Base-by-base conservation (phyloP, 2,888 invertebrate genomes). In the Koerneria pararmatus region DNA sequence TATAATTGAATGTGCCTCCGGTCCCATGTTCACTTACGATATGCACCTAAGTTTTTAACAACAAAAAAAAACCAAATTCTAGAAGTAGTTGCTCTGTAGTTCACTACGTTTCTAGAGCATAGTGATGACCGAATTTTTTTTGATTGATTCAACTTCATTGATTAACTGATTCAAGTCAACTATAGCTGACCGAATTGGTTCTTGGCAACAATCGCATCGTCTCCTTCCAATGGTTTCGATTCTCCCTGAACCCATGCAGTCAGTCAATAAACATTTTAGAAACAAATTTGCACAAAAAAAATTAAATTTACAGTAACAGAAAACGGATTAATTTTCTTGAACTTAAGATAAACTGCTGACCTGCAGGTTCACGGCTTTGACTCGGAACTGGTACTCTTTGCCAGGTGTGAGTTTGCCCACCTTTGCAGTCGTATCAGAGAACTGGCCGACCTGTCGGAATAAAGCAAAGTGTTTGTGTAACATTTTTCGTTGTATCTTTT, bases 371-470 rank as follows among this genome's bases (percentile, higher is more conserved):
- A 87, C 85, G 3, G 87, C 87, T 69, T 84, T 85, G 11, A 87
- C 86, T 35, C 87, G 82, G 85, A 87, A 87, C 69, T 85, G 83
- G 80, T 87, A 87, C 78, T 86, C 79, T 79, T 85, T 76, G 83
- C 86, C 76, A 78, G 84, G 71, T 24, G 74, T 75, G 37, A 84
- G 75, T 66, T 79, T 78, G 66, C 71, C 76, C 51, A 83, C 73
- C 68, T 83, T 83, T 19, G 80, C 83, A 34, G 74, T 76, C 58
- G 77, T 77, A 63, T 80, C 82, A n/a, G 81, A 73, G 74, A 83
- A 83, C 46, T 79, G 74, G 64, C 83, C 83, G 34, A 72, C 72
- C 49, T 53, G 41, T 32, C 8, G n/a, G n/a, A n/a, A n/a, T n/a
- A n/a, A n/a, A n/a, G n/a, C n/a, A n/a, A n/a, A n/a, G n/a, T n/a